Conservation (phyloP, 2,113 vertebrate species). For the Oxyruncus cristatus region DNA sequence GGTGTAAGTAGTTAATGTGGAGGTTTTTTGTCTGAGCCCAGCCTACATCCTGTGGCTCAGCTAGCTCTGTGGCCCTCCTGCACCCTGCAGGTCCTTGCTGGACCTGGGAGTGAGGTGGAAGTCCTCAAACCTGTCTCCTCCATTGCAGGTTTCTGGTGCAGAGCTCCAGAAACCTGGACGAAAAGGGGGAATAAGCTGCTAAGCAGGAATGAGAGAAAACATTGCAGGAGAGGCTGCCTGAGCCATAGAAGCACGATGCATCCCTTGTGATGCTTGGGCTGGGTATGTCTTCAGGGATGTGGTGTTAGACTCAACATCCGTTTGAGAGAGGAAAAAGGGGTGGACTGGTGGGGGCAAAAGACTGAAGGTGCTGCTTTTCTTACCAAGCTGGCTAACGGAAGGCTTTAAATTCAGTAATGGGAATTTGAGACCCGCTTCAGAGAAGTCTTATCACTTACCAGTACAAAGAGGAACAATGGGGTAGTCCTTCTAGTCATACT, state of each 20-base stretch:
- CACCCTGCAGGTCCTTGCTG: rapidly evolving
- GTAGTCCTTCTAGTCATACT: slow-evolving; percentile 35
- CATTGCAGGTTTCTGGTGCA: rapidly evolving
- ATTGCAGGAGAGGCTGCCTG: neutral
- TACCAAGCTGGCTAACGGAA: neutral
- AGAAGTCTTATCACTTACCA: slow-evolving; percentile 5
- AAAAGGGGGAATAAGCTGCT: neutral
- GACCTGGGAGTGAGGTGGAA: neutral
- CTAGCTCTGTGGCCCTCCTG: neutral
- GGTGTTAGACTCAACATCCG: neutral
- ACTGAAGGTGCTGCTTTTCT: neutral
- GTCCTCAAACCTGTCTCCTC: neutral
- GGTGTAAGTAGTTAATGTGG: neutral
- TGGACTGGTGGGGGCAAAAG: neutral
- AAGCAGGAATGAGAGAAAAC: neutral
- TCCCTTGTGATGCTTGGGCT: neutral
- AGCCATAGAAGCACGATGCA: rapidly evolving
- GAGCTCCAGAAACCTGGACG: neutral
- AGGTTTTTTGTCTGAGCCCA: neutral
- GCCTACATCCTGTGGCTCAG: neutral
- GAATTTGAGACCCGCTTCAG: neutral
- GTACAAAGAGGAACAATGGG: slow-evolving; percentile 24
- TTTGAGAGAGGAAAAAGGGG: neutral
- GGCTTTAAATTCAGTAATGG: neutral
- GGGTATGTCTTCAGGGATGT: neutral